Percentiles rank a stretch among this genome's conserved stretches.
phyloP scores from a whole-genome alignment of 2,797 vertebrate species.

The Clarias laeviceps region DNA sequence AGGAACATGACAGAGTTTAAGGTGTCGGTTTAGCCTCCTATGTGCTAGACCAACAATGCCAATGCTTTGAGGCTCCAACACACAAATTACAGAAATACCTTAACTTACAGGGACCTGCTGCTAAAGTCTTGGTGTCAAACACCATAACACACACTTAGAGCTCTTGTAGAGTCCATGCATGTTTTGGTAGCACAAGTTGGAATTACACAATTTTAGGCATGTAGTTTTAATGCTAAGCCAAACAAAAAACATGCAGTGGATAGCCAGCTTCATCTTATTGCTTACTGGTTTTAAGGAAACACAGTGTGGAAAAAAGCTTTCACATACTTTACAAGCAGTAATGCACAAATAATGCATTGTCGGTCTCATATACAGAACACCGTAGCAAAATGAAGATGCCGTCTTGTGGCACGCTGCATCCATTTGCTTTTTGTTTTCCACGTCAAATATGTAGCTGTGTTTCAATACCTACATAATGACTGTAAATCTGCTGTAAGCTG shows the following conservation, averaged over 20 bases:
- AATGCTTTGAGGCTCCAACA: no score
- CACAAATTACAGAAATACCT: no score
- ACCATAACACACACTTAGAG: no score
- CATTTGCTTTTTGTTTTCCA: slow-evolving; percentile 19
- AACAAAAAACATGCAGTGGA: slow-evolving; percentile 65
- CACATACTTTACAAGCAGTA: slow-evolving; percentile 46
- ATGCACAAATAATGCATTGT: slow-evolving; percentile 2
- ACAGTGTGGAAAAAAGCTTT: slow-evolving; percentile 57
- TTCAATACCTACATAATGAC: background rate
- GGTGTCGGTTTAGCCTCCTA: no score
- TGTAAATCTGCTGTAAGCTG: background rate
- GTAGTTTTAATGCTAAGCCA: slow-evolving; percentile 47
- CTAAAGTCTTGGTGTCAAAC: no score
- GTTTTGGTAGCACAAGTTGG: no score
- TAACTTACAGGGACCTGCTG: no score
- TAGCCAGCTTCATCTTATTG: slow-evolving; percentile 63
- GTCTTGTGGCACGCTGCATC: slow-evolving; percentile 47
- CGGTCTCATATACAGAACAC: slow-evolving; percentile 36
- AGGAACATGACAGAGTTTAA: no score
- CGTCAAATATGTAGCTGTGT: slow-evolving; percentile 36
- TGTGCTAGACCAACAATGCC: no score
- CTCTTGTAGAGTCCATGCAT: no score
- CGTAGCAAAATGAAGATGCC: slow-evolving; percentile 42
- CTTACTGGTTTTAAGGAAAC: slow-evolving; percentile 67
- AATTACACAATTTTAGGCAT: no score